phyloP scores from a whole-genome alignment of 92 coral and sea anemone genomes.

The Actinostola sp. region DNA sequence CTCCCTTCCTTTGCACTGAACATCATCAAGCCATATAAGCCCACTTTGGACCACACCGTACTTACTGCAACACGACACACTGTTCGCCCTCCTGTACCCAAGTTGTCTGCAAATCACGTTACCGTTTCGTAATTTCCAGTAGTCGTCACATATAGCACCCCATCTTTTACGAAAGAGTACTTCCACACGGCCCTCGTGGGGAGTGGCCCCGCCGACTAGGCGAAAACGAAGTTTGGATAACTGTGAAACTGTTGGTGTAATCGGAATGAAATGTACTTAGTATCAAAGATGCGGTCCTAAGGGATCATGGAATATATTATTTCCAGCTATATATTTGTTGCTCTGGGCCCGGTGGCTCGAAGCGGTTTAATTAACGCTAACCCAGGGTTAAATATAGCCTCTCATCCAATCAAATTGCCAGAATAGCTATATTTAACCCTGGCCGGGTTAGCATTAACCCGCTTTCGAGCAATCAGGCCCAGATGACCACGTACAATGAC shows the following conservation, averaged over 20 bases:
- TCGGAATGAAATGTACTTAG: too few relatives aligned
- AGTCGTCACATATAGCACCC: conserved; percentile 50
- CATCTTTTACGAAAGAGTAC: conserved; percentile 15
- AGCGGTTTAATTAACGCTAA: too few relatives aligned
- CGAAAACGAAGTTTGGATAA: conserved; percentile 4
- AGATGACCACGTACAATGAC: too few relatives aligned
- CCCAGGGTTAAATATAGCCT: too few relatives aligned
- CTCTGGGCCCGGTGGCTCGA: too few relatives aligned
- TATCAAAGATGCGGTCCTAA: too few relatives aligned
- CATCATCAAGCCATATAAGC: conserved; percentile 48
- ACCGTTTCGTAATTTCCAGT: conserved; percentile 30
- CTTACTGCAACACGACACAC: conserved; percentile 24
- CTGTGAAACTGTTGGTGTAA: not conserved
- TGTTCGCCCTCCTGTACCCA: conserved; percentile 31
- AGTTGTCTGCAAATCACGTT: conserved; percentile 47
- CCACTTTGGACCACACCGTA: conserved; percentile 30
- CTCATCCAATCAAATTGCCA: too few relatives aligned
- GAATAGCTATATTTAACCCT: too few relatives aligned
- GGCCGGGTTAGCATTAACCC: too few relatives aligned
- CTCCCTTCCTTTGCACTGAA: conserved; percentile 28
- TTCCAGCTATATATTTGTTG: too few relatives aligned
- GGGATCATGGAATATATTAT: too few relatives aligned
- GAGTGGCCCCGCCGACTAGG: conserved; percentile 32
- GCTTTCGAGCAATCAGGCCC: too few relatives aligned
- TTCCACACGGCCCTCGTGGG: conserved; percentile 45